These are phyloP conservation scores for Amiota minor DNA, from an alignment of 2,888 invertebrate species.

Conservation along the genomic window DNA sequence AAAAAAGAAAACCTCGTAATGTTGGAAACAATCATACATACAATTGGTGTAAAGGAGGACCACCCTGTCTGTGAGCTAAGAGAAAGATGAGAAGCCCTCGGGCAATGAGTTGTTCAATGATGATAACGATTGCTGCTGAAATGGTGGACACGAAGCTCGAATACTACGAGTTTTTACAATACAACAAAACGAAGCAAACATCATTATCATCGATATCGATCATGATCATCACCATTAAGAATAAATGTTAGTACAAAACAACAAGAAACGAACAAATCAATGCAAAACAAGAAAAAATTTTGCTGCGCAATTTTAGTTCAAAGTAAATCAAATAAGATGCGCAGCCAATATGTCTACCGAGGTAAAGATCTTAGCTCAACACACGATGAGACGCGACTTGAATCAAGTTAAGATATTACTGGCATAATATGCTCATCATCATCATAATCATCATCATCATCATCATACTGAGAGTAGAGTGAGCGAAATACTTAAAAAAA, in stretches of 20 bases:
- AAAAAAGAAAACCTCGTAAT: slow-evolving; percentile 12
- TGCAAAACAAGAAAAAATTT: neutral
- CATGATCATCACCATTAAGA: slow-evolving; percentile 4
- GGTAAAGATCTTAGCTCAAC: slow-evolving; percentile 48
- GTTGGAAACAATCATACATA: slow-evolving; percentile 22
- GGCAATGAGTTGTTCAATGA: neutral
- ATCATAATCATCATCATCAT: neutral
- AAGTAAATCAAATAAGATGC: slow-evolving; percentile 38
- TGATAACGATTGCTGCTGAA: neutral
- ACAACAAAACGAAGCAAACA: neutral
- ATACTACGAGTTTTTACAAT: neutral
- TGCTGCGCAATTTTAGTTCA: slow-evolving; percentile 23
- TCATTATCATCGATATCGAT: slow-evolving; percentile 8
- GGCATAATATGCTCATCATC: neutral
- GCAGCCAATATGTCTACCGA: slow-evolving; percentile 66
- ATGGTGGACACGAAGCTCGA: slow-evolving; percentile 8
- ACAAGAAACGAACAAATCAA: neutral
- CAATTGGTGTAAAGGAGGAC: slow-evolving; percentile 22
- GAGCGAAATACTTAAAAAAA: neutral
- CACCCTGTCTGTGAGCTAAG: slow-evolving; percentile 22
- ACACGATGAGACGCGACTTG: slow-evolving; percentile 38
- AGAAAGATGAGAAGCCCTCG: neutral
- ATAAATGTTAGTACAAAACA: neutral
- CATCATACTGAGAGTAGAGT: no score
- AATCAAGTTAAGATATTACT: neutral